A percentile compares a stretch with the other conserved stretches of the same genome.
phyloP scores from a whole-genome alignment of 2,797 vertebrate species.

The Enteromius paludinosus region DNA sequence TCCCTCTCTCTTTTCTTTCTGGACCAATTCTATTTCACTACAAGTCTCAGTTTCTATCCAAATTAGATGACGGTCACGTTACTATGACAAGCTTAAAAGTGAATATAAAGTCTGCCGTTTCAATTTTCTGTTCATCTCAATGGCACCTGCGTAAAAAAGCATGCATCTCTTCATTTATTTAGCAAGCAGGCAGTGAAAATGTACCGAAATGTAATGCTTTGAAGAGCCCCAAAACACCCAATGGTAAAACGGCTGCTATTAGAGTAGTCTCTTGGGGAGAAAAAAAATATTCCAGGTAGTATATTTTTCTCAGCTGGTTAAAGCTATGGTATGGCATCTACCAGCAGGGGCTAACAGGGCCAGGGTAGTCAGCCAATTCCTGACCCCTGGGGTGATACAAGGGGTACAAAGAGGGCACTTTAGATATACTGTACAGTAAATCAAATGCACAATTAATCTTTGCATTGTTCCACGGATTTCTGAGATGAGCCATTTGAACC shows the following conservation, averaged over 20 bases:
- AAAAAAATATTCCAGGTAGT: neutral
- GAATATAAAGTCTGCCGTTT: neutral
- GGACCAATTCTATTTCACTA: slow-evolving; percentile 1
- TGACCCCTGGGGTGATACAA: neutral
- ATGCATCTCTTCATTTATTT: slow-evolving; percentile 8
- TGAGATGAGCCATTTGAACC: neutral
- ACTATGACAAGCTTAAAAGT: neutral
- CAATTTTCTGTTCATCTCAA: neutral
- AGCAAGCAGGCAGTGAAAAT: neutral
- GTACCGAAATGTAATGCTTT: neutral
- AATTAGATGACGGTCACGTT: neutral
- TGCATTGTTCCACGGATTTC: neutral
- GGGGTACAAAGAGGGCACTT: neutral
- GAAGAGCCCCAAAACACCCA: neutral
- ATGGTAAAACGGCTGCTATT: neutral
- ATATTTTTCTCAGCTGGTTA: neutral
- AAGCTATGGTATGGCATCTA: neutral
- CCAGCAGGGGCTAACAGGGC: neutral
- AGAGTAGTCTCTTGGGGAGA: neutral
- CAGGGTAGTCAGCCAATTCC: neutral
- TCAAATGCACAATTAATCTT: neutral
- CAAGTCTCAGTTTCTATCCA: neutral
- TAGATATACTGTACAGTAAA: neutral
- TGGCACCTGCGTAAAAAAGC: neutral
- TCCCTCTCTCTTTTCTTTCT: neutral